Evolutionary conservation across 2,113 vertebrate genomes (phyloP), one percentile per base, ranked within the genome.

Genomic region (Pomatostomus ruficeps): DNA sequence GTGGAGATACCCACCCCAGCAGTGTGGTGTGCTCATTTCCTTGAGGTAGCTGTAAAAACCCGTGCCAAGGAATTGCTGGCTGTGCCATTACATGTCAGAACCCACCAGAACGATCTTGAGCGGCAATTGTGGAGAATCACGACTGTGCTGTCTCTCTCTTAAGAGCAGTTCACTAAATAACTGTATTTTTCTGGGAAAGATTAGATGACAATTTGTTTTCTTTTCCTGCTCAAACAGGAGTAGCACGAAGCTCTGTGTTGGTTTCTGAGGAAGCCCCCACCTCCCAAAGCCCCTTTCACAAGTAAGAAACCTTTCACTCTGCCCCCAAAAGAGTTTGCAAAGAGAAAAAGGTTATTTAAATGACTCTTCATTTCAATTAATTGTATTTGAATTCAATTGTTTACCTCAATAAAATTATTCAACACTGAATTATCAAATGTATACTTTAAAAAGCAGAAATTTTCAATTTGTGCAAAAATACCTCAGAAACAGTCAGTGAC

Each of bases 1-100:
- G 49, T 43, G 9, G 80, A 91, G 91, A 33, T 72, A 55, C 52
- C 77, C 91, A 68, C 85, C 95, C 28, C 89, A 94, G 85, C 84
- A 89, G 23, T 8, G 76, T 14, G 92, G 93, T 85, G 91, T 81
- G 86, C 93, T 97, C 96, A 48, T 95, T 94, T 88, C 97, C 95
- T 96, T 66, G 80, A 95, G 63, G 88, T 93, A 70, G 86, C 78
- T 91, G 61, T 86, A 91, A 89, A 97, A 96, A 85, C 74, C 77
- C n/a, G 75, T 80, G 86, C 85, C 95, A 96, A 95, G 82, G 45
- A 57, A 72, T 76, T 66, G 72, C 55, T 38, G 52, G 42, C 51
- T 74, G 33, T 88, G 97, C 95, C 95, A 88, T 62, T 35, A 5
- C 65, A 86, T 85, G 83, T 96, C 96, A 96, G 88, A 71, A 70